These are phyloP conservation scores for Drosophila recens DNA, from an alignment of 2,888 invertebrate species.

Conservation along the genomic window DNA sequence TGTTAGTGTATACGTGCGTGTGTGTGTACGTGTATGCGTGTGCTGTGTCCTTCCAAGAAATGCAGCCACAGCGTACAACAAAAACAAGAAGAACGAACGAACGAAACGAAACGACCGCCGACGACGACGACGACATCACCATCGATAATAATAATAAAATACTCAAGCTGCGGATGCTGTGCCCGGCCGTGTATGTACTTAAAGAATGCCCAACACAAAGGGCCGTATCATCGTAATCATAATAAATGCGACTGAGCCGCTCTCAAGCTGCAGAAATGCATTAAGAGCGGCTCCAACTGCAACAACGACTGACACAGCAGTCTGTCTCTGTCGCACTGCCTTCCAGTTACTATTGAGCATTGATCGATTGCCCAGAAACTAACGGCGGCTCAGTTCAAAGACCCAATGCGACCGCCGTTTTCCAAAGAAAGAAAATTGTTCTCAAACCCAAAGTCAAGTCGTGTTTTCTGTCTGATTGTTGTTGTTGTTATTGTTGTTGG, in stretches of 20 bases:
- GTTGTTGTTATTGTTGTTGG: slow-evolving; percentile 23
- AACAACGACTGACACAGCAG: slow-evolving; percentile 1
- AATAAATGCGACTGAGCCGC: slow-evolving; percentile 71
- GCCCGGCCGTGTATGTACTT: slow-evolving; percentile 32
- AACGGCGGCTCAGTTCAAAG: slow-evolving; percentile 79
- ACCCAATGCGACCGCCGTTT: slow-evolving; percentile 41
- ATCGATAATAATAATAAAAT: slow-evolving; percentile 60
- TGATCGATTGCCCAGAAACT: slow-evolving; percentile 77
- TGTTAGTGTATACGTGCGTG: slow-evolving; percentile 16
- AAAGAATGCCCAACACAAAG: slow-evolving; percentile 73
- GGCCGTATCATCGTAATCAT: slow-evolving; percentile 77
- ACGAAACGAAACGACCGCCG: slow-evolving; percentile 68
- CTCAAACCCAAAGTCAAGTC: slow-evolving; percentile 78
- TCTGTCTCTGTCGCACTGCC: slow-evolving; percentile 18
- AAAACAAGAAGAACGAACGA: slow-evolving; percentile 29
- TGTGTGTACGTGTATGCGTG: slow-evolving; percentile 24
- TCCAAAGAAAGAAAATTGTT: slow-evolving; percentile 68
- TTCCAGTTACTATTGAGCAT: slow-evolving; percentile 46
- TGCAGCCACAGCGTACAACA: slow-evolving; percentile 56
- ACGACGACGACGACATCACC: slow-evolving; percentile 63
- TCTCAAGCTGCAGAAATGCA: slow-evolving; percentile 60
- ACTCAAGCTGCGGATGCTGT: slow-evolving; percentile 45
- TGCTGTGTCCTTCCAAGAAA: slow-evolving; percentile 81
- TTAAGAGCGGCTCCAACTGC: slow-evolving; percentile 49
- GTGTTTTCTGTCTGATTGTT: slow-evolving; percentile 48